Conservation (phyloP, 1,140 invertebrate species). For the Varroa destructor region DNA sequence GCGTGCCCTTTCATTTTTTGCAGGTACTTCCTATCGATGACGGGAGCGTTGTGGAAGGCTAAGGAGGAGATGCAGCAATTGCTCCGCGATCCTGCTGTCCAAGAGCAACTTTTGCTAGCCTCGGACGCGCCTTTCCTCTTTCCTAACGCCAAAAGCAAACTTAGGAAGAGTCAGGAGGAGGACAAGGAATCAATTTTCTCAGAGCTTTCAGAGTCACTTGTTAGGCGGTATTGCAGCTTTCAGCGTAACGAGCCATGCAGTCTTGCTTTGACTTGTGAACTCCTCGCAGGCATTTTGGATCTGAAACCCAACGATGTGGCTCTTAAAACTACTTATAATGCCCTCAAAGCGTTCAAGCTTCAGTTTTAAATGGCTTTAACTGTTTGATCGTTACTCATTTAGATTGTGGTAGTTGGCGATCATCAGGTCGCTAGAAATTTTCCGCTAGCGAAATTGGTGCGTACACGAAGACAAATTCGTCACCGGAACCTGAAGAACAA, state of each 20-base stretch:
- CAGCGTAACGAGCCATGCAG: constrained; percentile 91
- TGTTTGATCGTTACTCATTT: too few species aligned
- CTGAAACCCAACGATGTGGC: constrained; percentile 77
- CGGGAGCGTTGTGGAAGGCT: constrained; percentile 80
- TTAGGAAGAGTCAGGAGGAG: constrained; percentile 22
- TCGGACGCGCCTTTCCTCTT: constrained; percentile 92
- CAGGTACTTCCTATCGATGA: constrained; percentile 36
- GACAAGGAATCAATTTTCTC: constrained; percentile 54
- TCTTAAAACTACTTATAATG: constrained; percentile 78
- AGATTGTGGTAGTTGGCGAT: too few species aligned
- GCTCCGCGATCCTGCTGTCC: constrained; percentile 5
- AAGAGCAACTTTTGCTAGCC: constrained; percentile 55
- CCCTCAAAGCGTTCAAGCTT: constrained; percentile 62
- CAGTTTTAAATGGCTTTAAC: constrained; percentile 18
- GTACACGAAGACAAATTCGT: too few species aligned
- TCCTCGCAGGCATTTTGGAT: constrained; percentile 77
- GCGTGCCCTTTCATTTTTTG: constrained; percentile 21
- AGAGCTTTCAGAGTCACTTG: constrained; percentile 45
- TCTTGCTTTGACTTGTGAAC: constrained; percentile 69
- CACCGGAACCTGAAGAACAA: too few species aligned
- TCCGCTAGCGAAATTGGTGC: too few species aligned
- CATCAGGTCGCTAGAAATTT: too few species aligned
- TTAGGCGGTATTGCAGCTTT: constrained; percentile 71
- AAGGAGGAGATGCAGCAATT: constrained; percentile 57
- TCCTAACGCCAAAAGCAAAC: constrained; percentile 42